Conservation (phyloP, 2,888 invertebrate genomes). For the Mayetiola destructor region DNA sequence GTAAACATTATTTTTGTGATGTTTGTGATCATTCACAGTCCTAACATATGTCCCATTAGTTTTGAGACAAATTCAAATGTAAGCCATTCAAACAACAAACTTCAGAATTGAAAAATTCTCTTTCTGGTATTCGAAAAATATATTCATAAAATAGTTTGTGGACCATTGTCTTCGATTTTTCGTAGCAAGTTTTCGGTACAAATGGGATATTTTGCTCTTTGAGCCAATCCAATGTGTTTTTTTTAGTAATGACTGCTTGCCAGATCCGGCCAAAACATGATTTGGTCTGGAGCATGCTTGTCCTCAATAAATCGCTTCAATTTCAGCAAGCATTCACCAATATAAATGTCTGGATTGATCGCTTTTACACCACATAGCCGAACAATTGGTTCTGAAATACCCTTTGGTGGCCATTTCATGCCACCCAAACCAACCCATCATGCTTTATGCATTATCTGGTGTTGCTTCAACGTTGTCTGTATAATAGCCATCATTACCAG, state of each 20-base stretch:
- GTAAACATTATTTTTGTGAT: too few species aligned
- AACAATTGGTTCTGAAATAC: not conserved
- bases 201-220: not conserved
- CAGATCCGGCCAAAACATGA: slow-evolving; percentile 1
- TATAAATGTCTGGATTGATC: not conserved
- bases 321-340: not conserved
- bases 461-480: slow-evolving; percentile 4
- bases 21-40: too few species aligned
- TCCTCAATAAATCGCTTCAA: too few species aligned
- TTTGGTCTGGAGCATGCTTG: not conserved
- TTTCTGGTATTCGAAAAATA: not conserved
- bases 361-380: not conserved
- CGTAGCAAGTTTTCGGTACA: not conserved
- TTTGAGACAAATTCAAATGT: too few species aligned
- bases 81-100: too few species aligned
- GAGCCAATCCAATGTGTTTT: not conserved
- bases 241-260: slow-evolving; percentile 1
- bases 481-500: not conserved
- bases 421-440: too few species aligned
- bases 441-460: too few species aligned
- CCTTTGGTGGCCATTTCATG: too few species aligned
- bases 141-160: not conserved
- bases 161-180: not conserved
- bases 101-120: too few species aligned
- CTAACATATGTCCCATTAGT: too few species aligned